These are phyloP conservation scores for Lasioglossum vierecki DNA, from an alignment of 2,888 invertebrate genomes.

Conservation along the genomic window DNA sequence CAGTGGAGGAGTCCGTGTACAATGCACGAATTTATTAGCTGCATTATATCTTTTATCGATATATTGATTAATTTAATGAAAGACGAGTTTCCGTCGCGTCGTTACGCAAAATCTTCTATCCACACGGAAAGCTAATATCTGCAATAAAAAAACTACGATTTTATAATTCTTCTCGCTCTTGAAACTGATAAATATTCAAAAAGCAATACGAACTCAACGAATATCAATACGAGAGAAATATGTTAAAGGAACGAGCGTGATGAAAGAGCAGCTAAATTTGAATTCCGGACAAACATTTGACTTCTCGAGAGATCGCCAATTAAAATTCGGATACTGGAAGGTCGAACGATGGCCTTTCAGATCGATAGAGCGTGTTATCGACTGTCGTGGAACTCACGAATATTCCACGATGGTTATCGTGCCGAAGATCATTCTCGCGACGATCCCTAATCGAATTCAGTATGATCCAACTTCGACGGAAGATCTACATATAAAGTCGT, in stretches of 20 bases:
- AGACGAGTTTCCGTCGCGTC: neutral
- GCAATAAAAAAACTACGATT: too few species aligned
- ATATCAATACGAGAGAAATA: neutral
- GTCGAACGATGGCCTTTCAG: neutral
- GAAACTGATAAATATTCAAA: neutral
- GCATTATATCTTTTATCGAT: neutral
- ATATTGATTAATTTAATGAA: neutral
- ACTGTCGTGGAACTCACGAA: neutral
- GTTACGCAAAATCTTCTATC: neutral
- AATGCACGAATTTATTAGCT: neutral
- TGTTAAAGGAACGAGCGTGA: neutral
- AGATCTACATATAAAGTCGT: neutral
- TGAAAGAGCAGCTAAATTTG: neutral
- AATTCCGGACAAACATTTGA: constrained; percentile 1
- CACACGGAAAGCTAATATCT: neutral
- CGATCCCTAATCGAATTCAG: neutral
- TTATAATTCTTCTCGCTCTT: neutral
- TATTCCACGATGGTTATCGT: neutral
- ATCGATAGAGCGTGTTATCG: neutral
- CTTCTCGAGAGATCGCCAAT: neutral
- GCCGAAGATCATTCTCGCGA: neutral
- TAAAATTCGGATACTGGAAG: neutral
- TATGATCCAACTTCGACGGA: neutral
- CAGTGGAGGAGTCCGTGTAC: too few species aligned
- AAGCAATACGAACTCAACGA: neutral